These are phyloP conservation scores for Nephrotoma flavescens DNA, from an alignment of 2,888 invertebrate genomes.

Conservation along the genomic window DNA sequence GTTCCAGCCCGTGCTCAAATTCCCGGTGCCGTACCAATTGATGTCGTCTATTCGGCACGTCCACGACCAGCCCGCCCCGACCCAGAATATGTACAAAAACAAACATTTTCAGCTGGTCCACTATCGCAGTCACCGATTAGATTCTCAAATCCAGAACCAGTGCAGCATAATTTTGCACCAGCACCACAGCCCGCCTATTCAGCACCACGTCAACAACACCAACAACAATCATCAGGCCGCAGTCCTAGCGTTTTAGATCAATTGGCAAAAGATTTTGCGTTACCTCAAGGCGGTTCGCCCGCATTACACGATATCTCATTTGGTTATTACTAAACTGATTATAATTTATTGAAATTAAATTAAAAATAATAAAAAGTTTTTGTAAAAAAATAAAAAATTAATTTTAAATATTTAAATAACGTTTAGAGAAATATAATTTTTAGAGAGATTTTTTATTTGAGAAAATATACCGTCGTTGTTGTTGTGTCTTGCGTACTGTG, in stretches of 20 bases:
- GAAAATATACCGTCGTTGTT: not conserved
- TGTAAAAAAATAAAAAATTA: not conserved
- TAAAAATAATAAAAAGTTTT: not conserved
- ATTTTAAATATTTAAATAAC: not conserved
- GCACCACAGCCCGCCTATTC: not conserved
- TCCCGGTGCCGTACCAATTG: conserved; percentile 26
- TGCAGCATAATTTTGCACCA: conserved; percentile 15
- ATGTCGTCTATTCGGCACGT: conserved; percentile 27
- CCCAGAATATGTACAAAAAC: conserved; percentile 25
- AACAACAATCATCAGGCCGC: conserved; percentile 17
- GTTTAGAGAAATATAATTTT: not conserved
- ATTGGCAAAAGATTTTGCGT: conserved; percentile 62
- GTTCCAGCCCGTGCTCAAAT: conserved; percentile 25
- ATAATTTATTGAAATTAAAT: not conserved
- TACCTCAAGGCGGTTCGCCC: conserved; percentile 52
- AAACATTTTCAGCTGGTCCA: conserved; percentile 17
- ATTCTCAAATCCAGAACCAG: conserved; percentile 16
- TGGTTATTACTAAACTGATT: conserved; percentile 49
- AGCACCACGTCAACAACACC: conserved; percentile 11
- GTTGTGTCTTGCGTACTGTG: too few species aligned
- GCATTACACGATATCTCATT: conserved; percentile 72
- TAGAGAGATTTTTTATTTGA: not conserved
- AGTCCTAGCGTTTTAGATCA: conserved; percentile 54
- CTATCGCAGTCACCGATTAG: conserved; percentile 16
- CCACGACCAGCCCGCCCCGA: conserved; percentile 29